phyloP scores from a whole-genome alignment of 2,888 invertebrate species.

The Tiphia femorata region DNA sequence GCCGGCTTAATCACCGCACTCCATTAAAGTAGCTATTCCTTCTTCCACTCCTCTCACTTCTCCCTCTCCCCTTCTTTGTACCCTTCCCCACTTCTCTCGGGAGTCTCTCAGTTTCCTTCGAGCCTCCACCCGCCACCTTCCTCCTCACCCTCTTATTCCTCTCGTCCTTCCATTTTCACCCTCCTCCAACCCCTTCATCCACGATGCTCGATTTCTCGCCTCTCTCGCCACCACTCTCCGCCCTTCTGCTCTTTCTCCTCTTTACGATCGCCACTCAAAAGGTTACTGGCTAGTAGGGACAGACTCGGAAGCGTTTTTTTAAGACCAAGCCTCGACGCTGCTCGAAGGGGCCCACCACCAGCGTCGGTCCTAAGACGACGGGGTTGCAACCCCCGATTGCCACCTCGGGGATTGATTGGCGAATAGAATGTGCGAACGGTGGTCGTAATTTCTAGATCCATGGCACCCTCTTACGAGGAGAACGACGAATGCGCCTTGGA shows the following conservation, averaged over 20 bases:
- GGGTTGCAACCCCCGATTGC: slow-evolving; percentile 39
- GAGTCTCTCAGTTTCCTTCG: slow-evolving; percentile 1
- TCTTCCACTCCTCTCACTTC: slow-evolving; percentile 8
- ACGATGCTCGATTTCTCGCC: neutral
- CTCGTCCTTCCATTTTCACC: neutral
- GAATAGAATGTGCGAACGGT: slow-evolving; percentile 40
- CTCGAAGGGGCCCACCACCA: no score
- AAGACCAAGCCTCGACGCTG: no score
- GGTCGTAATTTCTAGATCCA: slow-evolving; percentile 37
- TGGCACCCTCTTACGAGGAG: no score
- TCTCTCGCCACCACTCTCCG: no score
- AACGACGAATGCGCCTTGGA: no score
- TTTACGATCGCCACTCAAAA: slow-evolving; percentile 51
- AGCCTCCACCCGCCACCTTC: slow-evolving; percentile 4
- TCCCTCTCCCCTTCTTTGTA: slow-evolving; percentile 5
- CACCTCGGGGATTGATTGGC: slow-evolving; percentile 46
- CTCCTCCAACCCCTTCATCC: neutral
- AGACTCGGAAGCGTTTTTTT: slow-evolving; percentile 50
- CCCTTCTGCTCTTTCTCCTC: slow-evolving; percentile 27
- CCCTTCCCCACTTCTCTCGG: slow-evolving; percentile 1
- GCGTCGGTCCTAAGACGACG: no score
- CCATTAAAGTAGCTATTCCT: slow-evolving; percentile 47
- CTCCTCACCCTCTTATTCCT: slow-evolving; percentile 3
- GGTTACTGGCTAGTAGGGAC: slow-evolving; percentile 46
- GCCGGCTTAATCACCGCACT: slow-evolving; percentile 56